Percentiles rank a stretch among this genome's conserved stretches.
Evolutionary conservation across 2,888 invertebrate species (phyloP).

Genomic region (Sarcophaga rosellei): DNA sequence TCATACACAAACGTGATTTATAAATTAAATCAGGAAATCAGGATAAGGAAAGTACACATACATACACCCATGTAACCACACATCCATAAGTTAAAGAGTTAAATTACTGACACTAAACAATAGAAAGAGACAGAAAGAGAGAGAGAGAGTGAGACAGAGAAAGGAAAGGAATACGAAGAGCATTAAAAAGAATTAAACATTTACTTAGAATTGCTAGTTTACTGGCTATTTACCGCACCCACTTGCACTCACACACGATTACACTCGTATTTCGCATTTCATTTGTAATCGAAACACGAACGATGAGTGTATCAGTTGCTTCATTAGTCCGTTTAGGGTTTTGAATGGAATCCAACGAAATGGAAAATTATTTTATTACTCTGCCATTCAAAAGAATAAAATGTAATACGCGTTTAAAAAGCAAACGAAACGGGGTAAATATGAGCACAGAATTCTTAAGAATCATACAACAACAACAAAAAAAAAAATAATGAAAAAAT

Average conservation of each 20-base stretch:
- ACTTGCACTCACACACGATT: neutral
- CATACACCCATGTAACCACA: neutral
- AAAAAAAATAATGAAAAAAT: neutral
- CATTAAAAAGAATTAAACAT: slow-evolving; percentile 63
- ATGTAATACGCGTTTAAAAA: neutral
- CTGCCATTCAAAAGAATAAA: slow-evolving; percentile 27
- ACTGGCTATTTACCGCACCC: neutral
- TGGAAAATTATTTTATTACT: slow-evolving; percentile 65
- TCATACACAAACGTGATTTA: slow-evolving; percentile 36
- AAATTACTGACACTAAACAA: neutral
- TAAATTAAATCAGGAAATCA: slow-evolving; percentile 62
- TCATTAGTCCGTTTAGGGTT: slow-evolving; percentile 57
- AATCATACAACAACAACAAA: neutral
- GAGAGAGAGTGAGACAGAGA: neutral
- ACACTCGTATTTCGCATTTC: slow-evolving; percentile 1
- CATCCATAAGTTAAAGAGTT: slow-evolving; percentile 14
- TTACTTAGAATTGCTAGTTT: slow-evolving; percentile 18
- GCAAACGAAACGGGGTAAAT: slow-evolving; percentile 47
- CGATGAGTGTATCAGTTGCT: slow-evolving; percentile 61
- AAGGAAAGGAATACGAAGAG: neutral
- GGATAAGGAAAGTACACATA: slow-evolving; percentile 16
- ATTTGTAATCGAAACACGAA: slow-evolving; percentile 65
- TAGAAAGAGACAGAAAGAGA: neutral
- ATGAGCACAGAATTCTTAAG: slow-evolving; percentile 47
- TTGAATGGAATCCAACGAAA: slow-evolving; percentile 57